Evolutionary conservation across 2,888 invertebrate species (phyloP), one percentile per base, ranked within the genome.

Genomic region (Cordilura impudica): DNA sequence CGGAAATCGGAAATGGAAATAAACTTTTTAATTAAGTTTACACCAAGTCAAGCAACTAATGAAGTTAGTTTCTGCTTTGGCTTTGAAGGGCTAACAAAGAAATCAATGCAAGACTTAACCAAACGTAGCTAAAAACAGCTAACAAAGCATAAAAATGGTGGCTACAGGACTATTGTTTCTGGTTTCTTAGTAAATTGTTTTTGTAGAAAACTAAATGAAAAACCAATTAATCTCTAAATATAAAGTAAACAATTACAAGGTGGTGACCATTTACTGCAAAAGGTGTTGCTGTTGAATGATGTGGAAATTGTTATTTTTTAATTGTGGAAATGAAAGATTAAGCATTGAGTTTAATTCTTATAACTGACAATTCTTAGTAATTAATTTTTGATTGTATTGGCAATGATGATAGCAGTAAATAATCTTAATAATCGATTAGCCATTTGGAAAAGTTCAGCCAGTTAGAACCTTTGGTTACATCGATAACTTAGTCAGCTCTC

Each of bases 11-110:
- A 71, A 79, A 67, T 74, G 61, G 54, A 66, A 56, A 67, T 54
- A 67, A 67, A 79, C 61, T 75, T 79, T 72, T 75, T 75, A 75
- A 75, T 79, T 71, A 75, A 79, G 61, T 75, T 79, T 71, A 56
- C 53, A 75, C 61, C 74, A 74, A 74, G 66, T 74, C 74, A 66
- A 70, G 70, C 66, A 74, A 71, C 60, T 66, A 78, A 70, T 71
- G 43, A 79, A 66, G 60, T 71, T 66, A 51, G 61, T 49, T 31
- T 51, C n/a, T 43, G n/a, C 19, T 49, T 23, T 49, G 23, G n/a
- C n/a, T 51, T 47, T 60, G 35, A 12, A n/a, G 35, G 4, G 35
- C 35, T 39, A 63, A 63, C 63, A 63, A 51, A 51, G 29, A 51
- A 63, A 63, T 63, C 63, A 63, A 49, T 63, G 63, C 63, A 51